Percentiles rank a stretch among this genome's conserved stretches.
Evolutionary conservation across 2,113 vertebrate species (phyloP).

Genomic region (Heloderma charlesbogerti): DNA sequence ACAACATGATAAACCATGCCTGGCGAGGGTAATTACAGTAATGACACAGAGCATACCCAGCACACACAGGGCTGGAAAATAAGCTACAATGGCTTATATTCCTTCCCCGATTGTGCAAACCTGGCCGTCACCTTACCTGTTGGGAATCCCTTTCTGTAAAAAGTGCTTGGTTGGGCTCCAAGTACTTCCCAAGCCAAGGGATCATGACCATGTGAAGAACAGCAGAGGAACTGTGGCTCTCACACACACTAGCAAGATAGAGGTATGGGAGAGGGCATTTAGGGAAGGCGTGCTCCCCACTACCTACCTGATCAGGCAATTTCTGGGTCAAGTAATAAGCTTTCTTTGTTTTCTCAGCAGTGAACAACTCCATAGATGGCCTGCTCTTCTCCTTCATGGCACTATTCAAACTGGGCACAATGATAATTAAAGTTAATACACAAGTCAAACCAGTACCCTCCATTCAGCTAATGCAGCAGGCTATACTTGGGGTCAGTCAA

Average conservation of each 20-base stretch:
- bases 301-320: constrained; percentile 84
- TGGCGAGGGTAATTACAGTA: too few relatives aligned
- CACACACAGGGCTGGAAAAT: too few relatives aligned
- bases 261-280: background rate
- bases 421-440: background rate
- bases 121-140: background rate
- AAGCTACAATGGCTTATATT: too few relatives aligned
- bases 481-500: background rate
- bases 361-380: constrained; percentile 72
- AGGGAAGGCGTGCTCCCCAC: background rate
- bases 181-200: background rate
- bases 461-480: background rate
- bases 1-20: too few relatives aligned
- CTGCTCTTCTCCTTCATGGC: constrained; percentile 73
- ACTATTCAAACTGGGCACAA: constrained; percentile 71
- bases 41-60: too few relatives aligned
- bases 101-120: too few relatives aligned
- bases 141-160: background rate
- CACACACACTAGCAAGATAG: background rate
- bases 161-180: too few relatives aligned
- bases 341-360: constrained; percentile 90
- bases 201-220: background rate
- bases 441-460: background rate
- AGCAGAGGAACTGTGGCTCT: background rate
- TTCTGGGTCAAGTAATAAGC: constrained; percentile 88